Conservation (phyloP, 2,113 vertebrate species). For the Pygoscelis antarcticus region DNA sequence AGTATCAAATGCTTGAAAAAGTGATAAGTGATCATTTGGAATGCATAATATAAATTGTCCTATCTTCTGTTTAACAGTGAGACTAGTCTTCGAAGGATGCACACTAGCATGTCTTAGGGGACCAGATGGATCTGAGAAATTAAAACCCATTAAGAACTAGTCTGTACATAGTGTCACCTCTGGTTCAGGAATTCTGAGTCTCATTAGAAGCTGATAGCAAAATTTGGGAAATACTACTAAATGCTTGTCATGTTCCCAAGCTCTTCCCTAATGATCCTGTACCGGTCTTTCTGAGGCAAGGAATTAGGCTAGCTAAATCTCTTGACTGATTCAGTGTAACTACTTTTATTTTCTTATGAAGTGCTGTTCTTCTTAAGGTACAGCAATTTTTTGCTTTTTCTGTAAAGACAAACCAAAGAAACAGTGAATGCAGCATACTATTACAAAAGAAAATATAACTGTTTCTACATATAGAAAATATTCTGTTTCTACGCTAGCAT, state of each 20-base stretch:
- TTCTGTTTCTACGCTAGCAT: background rate
- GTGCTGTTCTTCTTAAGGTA: background rate
- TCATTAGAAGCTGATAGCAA: background rate
- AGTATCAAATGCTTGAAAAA: background rate
- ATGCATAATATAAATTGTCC: fast-evolving
- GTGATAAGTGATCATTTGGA: background rate
- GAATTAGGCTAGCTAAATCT: background rate
- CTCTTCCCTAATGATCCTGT: background rate
- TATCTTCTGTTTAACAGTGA: background rate
- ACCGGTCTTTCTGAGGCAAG: background rate
- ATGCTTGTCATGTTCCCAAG: background rate
- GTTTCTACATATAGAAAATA: too few relatives aligned
- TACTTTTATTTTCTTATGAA: background rate
- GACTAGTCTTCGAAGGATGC: background rate
- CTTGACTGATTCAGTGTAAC: background rate
- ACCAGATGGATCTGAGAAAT: background rate
- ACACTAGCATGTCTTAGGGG: too few relatives aligned
- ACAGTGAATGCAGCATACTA: background rate
- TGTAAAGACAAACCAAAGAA: background rate
- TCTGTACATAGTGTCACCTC: fast-evolving
- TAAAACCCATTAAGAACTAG: background rate
- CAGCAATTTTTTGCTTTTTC: background rate
- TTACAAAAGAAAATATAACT: background rate
- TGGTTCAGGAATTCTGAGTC: background rate
- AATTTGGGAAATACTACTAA: background rate